Evolutionary conservation across 2,888 invertebrate genomes (phyloP).

Genomic region (Dasysyrphus tricinctus): DNA sequence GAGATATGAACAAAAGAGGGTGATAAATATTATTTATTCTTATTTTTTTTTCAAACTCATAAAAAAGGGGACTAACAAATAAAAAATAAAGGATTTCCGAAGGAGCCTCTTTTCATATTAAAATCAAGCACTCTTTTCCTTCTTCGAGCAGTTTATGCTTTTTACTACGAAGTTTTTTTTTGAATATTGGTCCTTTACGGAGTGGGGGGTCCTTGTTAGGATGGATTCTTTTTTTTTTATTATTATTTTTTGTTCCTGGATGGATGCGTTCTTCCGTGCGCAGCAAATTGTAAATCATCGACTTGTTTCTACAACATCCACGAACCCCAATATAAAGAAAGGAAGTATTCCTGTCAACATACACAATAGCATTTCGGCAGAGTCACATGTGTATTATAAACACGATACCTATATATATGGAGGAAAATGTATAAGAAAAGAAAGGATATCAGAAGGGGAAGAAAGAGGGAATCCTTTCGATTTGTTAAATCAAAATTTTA

Average conservation of each 20-base stretch:
- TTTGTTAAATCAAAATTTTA: conserved; percentile 75
- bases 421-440: background rate
- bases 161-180: conserved; percentile 47
- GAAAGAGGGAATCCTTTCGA: conserved; percentile 72
- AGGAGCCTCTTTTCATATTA: conserved; percentile 75
- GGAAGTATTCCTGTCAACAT: conserved; percentile 47
- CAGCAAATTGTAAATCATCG: conserved; percentile 75
- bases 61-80: conserved; percentile 43
- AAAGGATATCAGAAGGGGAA: conserved; percentile 28
- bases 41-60: conserved; percentile 24
- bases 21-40: conserved; percentile 4
- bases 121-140: conserved; percentile 71
- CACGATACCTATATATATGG: background rate
- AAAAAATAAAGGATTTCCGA: conserved; percentile 62
- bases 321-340: conserved; percentile 28
- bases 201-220: conserved; percentile 49
- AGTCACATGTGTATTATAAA: conserved; percentile 39
- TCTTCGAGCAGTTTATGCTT: conserved; percentile 60
- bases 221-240: conserved; percentile 39
- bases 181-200: conserved; percentile 5
- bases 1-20: conserved; percentile 35
- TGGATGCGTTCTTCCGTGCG: conserved; percentile 73
- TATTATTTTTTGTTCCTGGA: conserved; percentile 35
- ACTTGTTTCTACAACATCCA: conserved; percentile 62
- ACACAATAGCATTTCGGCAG: conserved; percentile 44